Evolutionary conservation across 2,888 invertebrate genomes (phyloP).

Genomic region (Paralinhomoeus sp.): DNA sequence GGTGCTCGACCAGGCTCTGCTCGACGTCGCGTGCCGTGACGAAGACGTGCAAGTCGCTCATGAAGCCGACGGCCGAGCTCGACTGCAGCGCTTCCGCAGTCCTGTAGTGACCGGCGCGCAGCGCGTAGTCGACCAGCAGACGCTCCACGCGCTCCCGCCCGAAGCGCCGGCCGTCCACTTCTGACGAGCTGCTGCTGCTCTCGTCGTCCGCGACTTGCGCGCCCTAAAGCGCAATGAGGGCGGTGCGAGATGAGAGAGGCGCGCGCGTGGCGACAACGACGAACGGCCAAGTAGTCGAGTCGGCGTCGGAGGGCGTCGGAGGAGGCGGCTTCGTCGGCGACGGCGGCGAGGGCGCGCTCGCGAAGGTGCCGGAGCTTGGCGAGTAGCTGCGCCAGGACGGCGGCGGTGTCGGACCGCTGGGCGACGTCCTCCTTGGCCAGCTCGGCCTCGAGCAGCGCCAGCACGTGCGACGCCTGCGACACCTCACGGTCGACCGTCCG

Average conservation of each 20-base stretch:
- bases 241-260: too few species aligned
- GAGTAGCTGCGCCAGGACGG: constrained; percentile 59
- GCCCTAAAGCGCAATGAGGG: too few species aligned
- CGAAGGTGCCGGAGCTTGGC: constrained; percentile 70
- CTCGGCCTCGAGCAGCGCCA: constrained; percentile 45
- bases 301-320: constrained; percentile 72
- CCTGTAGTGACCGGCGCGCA: constrained; percentile 64
- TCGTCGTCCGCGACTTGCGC: too few species aligned
- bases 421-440: constrained; percentile 1
- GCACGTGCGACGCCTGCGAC: constrained; percentile 28
- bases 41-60: constrained; percentile 13
- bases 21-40: constrained; percentile 7
- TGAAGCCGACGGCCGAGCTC: constrained; percentile 36
- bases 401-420: constrained; percentile 44
- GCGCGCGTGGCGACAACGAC: too few species aligned
- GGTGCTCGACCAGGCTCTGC: too few species aligned
- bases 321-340: constrained; percentile 67
- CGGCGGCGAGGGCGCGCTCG: constrained; percentile 62
- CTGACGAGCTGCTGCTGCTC: too few species aligned
- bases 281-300: constrained; percentile 65
- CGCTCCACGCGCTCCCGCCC: constrained; percentile 65
- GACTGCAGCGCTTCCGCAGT: constrained; percentile 67
- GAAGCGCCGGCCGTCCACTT: constrained; percentile 45
- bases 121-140: constrained; percentile 84
- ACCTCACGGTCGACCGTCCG: constrained; percentile 62